A percentile compares a stretch with the other conserved stretches of the same genome.
Evolutionary conservation across 2,797 vertebrate genomes (phyloP).

Genomic region (Semotilus atromaculatus): DNA sequence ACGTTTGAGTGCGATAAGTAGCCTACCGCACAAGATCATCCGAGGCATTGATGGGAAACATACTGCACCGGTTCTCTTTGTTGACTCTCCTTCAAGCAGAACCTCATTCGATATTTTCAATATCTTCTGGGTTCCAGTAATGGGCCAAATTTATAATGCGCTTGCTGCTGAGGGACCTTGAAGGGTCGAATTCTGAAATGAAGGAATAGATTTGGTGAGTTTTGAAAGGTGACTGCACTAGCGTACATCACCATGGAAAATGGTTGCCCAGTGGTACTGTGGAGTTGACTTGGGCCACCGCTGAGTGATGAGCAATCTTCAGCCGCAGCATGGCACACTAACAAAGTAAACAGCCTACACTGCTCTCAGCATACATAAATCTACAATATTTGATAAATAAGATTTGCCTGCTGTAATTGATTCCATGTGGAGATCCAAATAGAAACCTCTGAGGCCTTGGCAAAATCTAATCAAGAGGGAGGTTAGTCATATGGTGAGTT

Average conservation of each 20-base stretch:
- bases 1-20: constrained; percentile 4
- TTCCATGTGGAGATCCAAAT: constrained; percentile 70
- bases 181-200: constrained; percentile 68
- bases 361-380: constrained; percentile 55
- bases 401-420: constrained; percentile 74
- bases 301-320: constrained; percentile 67
- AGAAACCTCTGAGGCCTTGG: constrained; percentile 69
- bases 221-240: constrained; percentile 49
- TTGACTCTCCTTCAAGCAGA: constrained; percentile 40
- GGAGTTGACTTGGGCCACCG: constrained; percentile 50
- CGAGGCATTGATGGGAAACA: background rate
- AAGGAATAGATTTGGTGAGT: constrained; percentile 55
- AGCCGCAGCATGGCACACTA: constrained; percentile 58
- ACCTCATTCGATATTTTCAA: constrained; percentile 43
- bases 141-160: constrained; percentile 65
- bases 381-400: constrained; percentile 56
- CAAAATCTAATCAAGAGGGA: constrained; percentile 65
- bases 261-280: constrained; percentile 30
- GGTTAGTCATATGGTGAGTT: constrained; percentile 52
- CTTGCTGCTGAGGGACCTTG: constrained; percentile 63
- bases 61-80: constrained; percentile 24
- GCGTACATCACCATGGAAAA: constrained; percentile 45
- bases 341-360: constrained; percentile 55
- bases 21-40: background rate
- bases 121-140: constrained; percentile 58